Evolutionary conservation across 1,140 invertebrate genomes (phyloP).

Genomic region (Pissodes strobi): DNA sequence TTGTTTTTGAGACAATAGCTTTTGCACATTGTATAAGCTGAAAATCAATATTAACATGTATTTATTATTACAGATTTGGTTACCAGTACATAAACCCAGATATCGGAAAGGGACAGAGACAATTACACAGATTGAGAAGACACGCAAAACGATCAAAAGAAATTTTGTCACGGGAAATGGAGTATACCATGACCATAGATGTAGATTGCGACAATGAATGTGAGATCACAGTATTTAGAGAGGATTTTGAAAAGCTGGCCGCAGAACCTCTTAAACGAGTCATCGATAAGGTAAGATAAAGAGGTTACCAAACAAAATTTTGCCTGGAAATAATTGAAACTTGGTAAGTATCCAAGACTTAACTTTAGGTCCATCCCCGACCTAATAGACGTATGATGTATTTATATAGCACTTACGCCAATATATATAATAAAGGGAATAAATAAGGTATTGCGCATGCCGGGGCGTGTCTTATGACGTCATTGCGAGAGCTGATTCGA

Average conservation of each 20-base stretch:
- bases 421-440: no score
- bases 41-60: background rate
- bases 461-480: no score
- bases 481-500: no score
- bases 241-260: background rate
- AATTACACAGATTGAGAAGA: constrained; percentile 15
- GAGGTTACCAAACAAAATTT: no score
- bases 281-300: constrained; percentile 13
- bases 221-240: constrained; percentile 1
- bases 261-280: constrained; percentile 1
- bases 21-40: constrained; percentile 1
- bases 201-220: background rate
- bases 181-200: constrained; percentile 5
- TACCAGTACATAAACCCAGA: background rate
- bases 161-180: background rate
- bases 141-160: constrained; percentile 4
- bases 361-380: no score
- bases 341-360: no score
- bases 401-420: no score
- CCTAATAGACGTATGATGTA: no score
- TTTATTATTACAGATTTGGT: background rate
- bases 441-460: no score
- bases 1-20: background rate
- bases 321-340: no score
- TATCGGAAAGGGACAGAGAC: background rate